Base-by-base conservation (phyloP, 2,113 vertebrate species). In the Stictonetta naevosa region DNA sequence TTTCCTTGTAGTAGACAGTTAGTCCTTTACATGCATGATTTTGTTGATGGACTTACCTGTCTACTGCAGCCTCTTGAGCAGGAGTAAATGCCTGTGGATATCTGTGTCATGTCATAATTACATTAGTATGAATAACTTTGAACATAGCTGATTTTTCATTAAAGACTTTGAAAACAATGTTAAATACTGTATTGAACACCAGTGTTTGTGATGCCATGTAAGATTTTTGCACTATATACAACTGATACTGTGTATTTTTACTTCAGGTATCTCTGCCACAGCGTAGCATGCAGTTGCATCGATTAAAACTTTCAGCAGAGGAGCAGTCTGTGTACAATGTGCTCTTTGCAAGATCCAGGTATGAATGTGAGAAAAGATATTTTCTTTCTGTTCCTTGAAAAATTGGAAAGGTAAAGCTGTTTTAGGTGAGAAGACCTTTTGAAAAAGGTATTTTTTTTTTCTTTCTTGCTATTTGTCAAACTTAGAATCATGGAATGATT, bases 341-440 rank as follows among this genome's bases (percentile, higher is more conserved):
- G 63, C 97, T 99, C 40, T 99, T 99, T 84, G 98, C 98, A 83
- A 98, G 98, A 69, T 99, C 99, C 83, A 99, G 98, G 99, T 99
- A 97, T 36, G 89, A 92, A 62, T 36, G 29, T 77, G 68, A 59
- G 26, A 66, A 62, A 76, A 40, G 53, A 59, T 8, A 11, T 71
- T 83, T 48, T 48, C 34, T 85, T 3, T 78, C 90, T 80, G 31
- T 80, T 90, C 93, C 67, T 58, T 71, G 7, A 74, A 71, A 84
- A 82, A 75, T 79, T 6, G 18, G 50, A 53, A 74, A 40, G 56
- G 74, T 25, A 36, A 50, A 36, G 52, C 53, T 5, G 6, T 11
- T 76, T 73, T 4, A 81, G 25, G 29, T 55, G 5, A 69, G 64
- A 36, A 28, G 22, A 75, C 22, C 42, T 71, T 84, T 88, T 75